Evolutionary conservation across 2,113 vertebrate genomes (phyloP), one percentile per base, ranked within the genome.

Genomic region (Actenoides hombroni): DNA sequence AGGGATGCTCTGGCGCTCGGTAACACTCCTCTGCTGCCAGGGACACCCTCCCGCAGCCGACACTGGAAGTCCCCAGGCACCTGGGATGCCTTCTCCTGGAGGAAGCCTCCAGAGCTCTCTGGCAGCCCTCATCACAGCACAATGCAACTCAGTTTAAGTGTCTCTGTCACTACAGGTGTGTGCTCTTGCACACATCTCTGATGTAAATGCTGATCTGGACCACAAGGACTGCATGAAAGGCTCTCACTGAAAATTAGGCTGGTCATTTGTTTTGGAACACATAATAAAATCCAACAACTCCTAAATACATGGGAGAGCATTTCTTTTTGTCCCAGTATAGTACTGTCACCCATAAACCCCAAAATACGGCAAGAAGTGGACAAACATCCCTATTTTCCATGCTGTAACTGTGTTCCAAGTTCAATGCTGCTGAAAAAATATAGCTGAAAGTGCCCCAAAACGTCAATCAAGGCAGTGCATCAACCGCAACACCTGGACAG

Each of bases 1-100:
- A 48, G 0, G 1, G 53, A 24, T 20, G 26, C 44, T 48, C 21
- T 1, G 1, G 37, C 5, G 6, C 40, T 40, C 37, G 29, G 4
- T 5, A 42, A 10, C 33, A 2, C 37, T 37, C 18, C 42, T 51
- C 73, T 14, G 74, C 56, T 13, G 16, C 61, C 63, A 42, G 31
- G 13, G 42, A 53, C 35, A 16, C 25, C 24, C 44, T 39, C 28
- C 1, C 5, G 24, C 3, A 35, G 67, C 13, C 0, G 0, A 4
- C 0, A 1, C n/a, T 39, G 29, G 42, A 15, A 11, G 29, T 17
- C n/a, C 68, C 31, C 16, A 3, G 39, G 64, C n/a, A 10, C 44
- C 7, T 4, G n/a, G 76, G 57, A 29, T 12, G 51, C 56, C 51
- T 29, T 13, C 44, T 3, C 51, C 25, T 1, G 13, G 28, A 53